Conservation (phyloP, 2,888 invertebrate species). For the Lasius platythorax region DNA sequence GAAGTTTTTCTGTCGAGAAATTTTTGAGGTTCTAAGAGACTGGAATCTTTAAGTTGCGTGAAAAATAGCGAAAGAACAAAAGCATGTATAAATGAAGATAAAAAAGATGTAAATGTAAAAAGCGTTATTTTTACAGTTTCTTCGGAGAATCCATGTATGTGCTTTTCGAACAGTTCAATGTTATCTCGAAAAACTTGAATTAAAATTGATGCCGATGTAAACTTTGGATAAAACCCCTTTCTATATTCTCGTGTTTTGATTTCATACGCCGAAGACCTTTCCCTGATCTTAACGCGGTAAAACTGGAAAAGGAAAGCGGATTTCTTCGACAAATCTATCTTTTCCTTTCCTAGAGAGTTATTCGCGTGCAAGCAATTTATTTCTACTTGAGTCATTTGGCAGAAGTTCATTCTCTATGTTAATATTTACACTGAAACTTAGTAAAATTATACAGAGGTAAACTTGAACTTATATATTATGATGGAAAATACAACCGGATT, state of each 20-base stretch:
- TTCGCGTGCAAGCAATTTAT: not conserved
- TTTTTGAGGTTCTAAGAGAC: not conserved
- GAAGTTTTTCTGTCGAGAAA: not conserved
- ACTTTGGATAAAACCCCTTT: not conserved
- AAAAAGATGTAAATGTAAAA: not conserved
- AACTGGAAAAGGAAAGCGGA: slow-evolving; percentile 38
- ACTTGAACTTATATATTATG: not conserved
- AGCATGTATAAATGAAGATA: not conserved
- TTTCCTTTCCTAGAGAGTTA: not conserved
- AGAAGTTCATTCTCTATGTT: not conserved
- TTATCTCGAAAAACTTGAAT: slow-evolving; percentile 18
- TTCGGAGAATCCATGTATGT: not conserved
- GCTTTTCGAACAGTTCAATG: not conserved
- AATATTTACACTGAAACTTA: not conserved
- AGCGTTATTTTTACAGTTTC: not conserved
- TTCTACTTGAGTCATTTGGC: slow-evolving; percentile 4
- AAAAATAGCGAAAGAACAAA: not conserved
- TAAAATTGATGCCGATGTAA: slow-evolving; percentile 5
- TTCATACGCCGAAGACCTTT: slow-evolving; percentile 13
- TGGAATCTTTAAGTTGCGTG: not conserved
- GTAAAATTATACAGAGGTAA: not conserved
- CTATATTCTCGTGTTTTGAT: slow-evolving; percentile 31
- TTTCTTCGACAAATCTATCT: slow-evolving; percentile 33
- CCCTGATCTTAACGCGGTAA: not conserved
- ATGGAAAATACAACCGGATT: not conserved